Percentiles rank a stretch among this genome's conserved stretches.
Conservation (phyloP, 2,113 vertebrate genomes). For the Furnarius figulus region DNA sequence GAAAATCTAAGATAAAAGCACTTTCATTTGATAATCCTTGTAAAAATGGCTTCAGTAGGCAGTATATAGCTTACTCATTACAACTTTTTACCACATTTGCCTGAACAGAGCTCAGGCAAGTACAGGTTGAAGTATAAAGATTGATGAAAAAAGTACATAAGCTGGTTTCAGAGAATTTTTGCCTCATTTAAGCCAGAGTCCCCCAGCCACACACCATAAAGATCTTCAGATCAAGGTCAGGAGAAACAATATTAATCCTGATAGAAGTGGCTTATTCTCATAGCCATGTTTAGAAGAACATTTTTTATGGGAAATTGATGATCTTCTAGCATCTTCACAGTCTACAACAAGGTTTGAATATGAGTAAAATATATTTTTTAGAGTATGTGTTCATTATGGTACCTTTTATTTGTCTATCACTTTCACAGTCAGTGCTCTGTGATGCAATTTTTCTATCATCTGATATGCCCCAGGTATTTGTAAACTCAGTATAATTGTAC, state of each 20-base stretch:
- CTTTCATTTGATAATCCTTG: neutral
- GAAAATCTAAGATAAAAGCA: neutral
- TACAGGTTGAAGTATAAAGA: neutral
- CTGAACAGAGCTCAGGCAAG: neutral
- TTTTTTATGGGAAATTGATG: neutral
- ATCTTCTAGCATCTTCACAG: neutral
- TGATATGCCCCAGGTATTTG: neutral
- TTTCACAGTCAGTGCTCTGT: neutral
- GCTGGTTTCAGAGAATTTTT: neutral
- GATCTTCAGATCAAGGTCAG: neutral
- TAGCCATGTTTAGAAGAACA: neutral
- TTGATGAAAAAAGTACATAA: neutral
- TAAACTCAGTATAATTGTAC: neutral
- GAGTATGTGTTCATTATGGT: neutral
- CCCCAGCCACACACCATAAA: neutral
- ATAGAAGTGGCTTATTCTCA: neutral
- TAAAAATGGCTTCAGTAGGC: neutral
- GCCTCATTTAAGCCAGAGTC: neutral
- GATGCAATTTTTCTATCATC: neutral
- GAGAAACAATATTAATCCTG: neutral
- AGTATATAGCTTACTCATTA: neutral
- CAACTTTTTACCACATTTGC: neutral
- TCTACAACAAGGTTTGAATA: neutral
- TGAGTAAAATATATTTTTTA: neutral
- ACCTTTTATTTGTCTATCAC: neutral